Evolutionary conservation across 2,888 invertebrate genomes (phyloP).

Genomic region (Galerucella calmariensis): DNA sequence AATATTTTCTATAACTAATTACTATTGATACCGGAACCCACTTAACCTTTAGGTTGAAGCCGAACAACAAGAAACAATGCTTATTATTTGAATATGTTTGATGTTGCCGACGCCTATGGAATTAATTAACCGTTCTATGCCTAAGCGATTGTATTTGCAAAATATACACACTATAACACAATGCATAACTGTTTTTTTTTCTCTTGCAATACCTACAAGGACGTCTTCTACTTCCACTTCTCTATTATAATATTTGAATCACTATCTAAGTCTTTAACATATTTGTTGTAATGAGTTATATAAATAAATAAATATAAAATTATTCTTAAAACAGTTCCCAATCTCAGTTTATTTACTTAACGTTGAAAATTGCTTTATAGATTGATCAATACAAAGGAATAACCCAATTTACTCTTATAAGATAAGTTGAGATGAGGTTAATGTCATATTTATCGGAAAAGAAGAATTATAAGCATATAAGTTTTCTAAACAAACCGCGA

Average conservation of each 20-base stretch:
- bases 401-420: too few species aligned
- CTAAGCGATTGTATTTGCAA: conserved; percentile 33
- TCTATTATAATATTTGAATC: background rate
- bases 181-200: conserved; percentile 14
- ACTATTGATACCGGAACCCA: conserved; percentile 5
- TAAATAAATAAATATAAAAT: background rate
- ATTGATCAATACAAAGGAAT: too few species aligned
- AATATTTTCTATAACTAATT: conserved; percentile 1
- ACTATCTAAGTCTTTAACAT: background rate
- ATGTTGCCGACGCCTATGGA: conserved; percentile 3
- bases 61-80: background rate
- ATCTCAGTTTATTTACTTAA: too few species aligned
- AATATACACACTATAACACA: conserved; percentile 31
- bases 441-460: too few species aligned
- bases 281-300: background rate
- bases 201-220: conserved; percentile 24
- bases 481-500: too few species aligned
- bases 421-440: too few species aligned
- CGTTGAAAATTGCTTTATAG: too few species aligned
- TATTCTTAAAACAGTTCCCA: too few species aligned
- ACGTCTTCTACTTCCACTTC: conserved; percentile 19
- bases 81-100: conserved; percentile 7
- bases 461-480: too few species aligned
- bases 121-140: conserved; percentile 28
- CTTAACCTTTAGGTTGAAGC: background rate